Conservation (phyloP, 2,113 vertebrate species). For the Leucoraja erinaceus region DNA sequence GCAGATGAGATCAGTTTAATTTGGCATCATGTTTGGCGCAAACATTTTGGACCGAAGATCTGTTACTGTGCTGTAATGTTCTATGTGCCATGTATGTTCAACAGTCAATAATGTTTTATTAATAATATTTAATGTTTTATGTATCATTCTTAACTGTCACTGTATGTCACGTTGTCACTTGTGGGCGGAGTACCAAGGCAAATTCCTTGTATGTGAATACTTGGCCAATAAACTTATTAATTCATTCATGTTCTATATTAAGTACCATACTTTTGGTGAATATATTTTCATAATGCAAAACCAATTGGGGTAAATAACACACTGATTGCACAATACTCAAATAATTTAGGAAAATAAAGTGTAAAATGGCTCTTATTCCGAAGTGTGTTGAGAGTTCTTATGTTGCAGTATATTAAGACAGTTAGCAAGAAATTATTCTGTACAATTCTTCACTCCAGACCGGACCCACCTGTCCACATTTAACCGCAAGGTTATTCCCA, state of each 20-base stretch:
- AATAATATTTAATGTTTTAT: no score
- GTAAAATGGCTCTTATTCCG: background rate
- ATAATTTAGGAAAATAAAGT: background rate
- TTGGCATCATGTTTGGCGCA: no score
- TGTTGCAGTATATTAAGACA: background rate
- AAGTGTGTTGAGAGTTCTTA: background rate
- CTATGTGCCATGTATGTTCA: no score
- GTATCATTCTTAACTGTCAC: no score
- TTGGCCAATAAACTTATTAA: no score
- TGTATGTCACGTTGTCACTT: no score
- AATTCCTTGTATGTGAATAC: no score
- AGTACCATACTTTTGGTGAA: background rate
- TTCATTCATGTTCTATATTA: background rate
- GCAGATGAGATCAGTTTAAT: no score
- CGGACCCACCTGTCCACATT: background rate
- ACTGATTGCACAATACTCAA: background rate
- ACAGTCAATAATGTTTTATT: no score
- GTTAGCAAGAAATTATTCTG: background rate
- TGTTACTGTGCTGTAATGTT: no score
- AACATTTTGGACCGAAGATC: no score
- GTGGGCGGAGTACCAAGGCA: no score
- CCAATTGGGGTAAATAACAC: background rate
- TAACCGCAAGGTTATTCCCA: background rate
- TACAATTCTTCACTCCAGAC: background rate
- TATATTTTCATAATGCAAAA: background rate